A percentile compares a stretch with the other conserved stretches of the same genome.
These are phyloP conservation scores for Drosophila busckii DNA, from an alignment of 1,140 invertebrate species.

Conservation along the genomic window DNA sequence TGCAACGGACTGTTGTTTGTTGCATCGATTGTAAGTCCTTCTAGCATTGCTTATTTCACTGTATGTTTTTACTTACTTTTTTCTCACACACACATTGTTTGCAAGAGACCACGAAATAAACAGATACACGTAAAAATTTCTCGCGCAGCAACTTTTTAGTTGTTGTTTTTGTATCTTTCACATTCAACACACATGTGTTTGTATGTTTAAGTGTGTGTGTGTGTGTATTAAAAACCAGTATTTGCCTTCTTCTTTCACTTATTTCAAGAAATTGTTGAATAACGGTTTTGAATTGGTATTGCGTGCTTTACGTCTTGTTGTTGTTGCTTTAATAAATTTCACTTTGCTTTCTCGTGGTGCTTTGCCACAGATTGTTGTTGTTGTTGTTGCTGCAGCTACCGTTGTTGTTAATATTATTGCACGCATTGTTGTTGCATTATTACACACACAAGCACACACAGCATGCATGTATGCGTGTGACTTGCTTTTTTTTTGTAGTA, in stretches of 20 bases:
- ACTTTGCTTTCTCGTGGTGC: slow-evolving; percentile 67
- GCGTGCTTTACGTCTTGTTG: slow-evolving; percentile 35
- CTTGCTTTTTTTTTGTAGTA: slow-evolving; percentile 1
- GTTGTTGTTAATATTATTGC: slow-evolving; percentile 11
- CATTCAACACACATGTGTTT: slow-evolving; percentile 25
- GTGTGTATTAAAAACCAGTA: slow-evolving; percentile 60
- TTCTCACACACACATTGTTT: slow-evolving; percentile 27
- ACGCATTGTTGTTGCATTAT: slow-evolving; percentile 17
- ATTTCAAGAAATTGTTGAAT: slow-evolving; percentile 73
- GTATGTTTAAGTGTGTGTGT: slow-evolving; percentile 13
- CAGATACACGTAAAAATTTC: slow-evolving; percentile 61
- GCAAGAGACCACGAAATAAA: slow-evolving; percentile 16
- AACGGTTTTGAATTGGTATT: slow-evolving; percentile 55
- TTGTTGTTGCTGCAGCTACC: slow-evolving; percentile 5
- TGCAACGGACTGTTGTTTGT: slow-evolving; percentile 13
- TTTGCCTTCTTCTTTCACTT: slow-evolving; percentile 74
- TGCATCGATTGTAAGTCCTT: slow-evolving; percentile 50
- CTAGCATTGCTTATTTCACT: slow-evolving; percentile 70
- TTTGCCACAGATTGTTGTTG: slow-evolving; percentile 24
- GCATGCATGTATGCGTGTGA: background rate
- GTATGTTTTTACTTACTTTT: slow-evolving; percentile 36
- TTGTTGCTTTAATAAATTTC: slow-evolving; percentile 61
- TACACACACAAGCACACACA: slow-evolving; percentile 7
- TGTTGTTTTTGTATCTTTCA: slow-evolving; percentile 43
- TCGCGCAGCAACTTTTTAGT: slow-evolving; percentile 64